Percentiles rank a stretch among this genome's conserved stretches.
Evolutionary conservation across 2,797 vertebrate species (phyloP).

Genomic region (Eospalax fontanierii): DNA sequence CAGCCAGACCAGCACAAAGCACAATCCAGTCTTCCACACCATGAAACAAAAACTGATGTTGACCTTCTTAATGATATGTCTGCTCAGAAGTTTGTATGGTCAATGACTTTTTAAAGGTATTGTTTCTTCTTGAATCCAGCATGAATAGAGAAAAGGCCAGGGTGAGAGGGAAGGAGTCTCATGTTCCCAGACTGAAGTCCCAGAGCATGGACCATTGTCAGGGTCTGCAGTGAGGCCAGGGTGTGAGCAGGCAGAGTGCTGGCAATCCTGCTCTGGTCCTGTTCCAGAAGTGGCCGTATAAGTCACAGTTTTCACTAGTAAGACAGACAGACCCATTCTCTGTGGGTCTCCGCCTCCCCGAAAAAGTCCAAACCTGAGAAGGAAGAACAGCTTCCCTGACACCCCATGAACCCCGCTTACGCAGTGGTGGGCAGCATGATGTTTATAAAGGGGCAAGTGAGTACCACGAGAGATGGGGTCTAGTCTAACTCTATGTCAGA

Average conservation of each 20-base stretch:
- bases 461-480: no score
- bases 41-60: not conserved
- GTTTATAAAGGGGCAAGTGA: not conserved
- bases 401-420: no score
- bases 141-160: not conserved
- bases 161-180: not conserved
- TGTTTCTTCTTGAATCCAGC: no score
- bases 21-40: no score
- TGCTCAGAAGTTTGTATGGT: not conserved
- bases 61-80: not conserved
- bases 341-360: not conserved
- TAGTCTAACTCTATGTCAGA: not conserved
- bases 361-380: no score
- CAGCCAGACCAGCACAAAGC: no score
- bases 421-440: not conserved
- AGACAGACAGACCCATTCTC: not conserved
- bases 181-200: no score
- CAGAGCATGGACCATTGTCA: fast-evolving
- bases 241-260: no score
- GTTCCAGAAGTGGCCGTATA: not conserved
- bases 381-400: no score
- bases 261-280: not conserved
- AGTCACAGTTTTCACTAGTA: not conserved
- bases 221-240: no score
- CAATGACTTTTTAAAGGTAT: not conserved